Base-by-base conservation (phyloP, 2,797 vertebrate species). In the Sandelia bainsii region DNA sequence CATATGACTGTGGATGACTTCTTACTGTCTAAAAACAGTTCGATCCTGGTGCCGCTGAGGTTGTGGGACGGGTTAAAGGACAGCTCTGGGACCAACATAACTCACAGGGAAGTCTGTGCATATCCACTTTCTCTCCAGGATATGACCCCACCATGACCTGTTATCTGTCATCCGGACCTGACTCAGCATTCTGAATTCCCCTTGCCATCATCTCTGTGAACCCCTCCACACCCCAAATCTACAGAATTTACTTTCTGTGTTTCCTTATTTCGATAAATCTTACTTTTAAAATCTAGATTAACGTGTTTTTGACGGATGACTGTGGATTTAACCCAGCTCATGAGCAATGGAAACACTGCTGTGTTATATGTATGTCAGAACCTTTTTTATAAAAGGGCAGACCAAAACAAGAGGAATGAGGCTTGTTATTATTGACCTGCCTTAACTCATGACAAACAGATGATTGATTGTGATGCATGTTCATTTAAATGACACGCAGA, bases 61-160 rank as follows among this genome's bases (percentile, higher is more conserved):
- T 90, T 89, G 74, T 91, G 91, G 86, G 83, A 89, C 88, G 80
- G 85, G 79, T 89, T 85, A 82, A 25, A 27, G 63, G 67, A 78
- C 63, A 70, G 70, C 69, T 62, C 52, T 72, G 68, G 61, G 68
- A 82, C 58, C 67, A 81, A 46, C 64, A 27, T 19, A 69, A 69
- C 63, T 81, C 50, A n/a, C 56, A 82, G 78, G 76, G 51, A 87
- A 82, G 70, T 82, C 64, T 83, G 72, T 61, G 32, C 62, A 23
- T 53, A 53, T 67, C 75, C 67, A 62, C 63, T 81, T 85, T 87
- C 76, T 83, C 57, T 82, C 63, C 88, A 90, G 93, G 89, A 91
- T 84, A 48, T 82, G 89, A 87, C 90, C 88, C 77, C 52, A 11
- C 11, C 61, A 1, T 89, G 87, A 86, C 89, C 86, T 65, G 27